These are phyloP conservation scores for Girardia tigrina DNA, from an alignment of 2,888 invertebrate genomes.

Conservation along the genomic window DNA sequence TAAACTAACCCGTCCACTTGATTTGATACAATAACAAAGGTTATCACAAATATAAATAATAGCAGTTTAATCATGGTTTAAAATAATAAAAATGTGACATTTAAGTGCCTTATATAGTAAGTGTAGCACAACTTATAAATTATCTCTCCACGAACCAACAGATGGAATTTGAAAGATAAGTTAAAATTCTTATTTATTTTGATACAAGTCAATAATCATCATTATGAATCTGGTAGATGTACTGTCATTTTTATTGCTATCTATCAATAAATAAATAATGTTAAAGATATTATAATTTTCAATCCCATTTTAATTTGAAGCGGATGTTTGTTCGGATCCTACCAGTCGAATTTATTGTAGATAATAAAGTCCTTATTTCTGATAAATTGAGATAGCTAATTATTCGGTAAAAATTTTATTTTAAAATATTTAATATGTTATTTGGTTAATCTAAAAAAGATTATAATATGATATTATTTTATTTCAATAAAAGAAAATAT, in stretches of 20 bases:
- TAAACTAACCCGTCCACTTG: background rate
- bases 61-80: background rate
- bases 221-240: background rate
- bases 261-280: background rate
- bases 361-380: no score
- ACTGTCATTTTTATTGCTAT: background rate
- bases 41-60: background rate
- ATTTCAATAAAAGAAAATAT: no score
- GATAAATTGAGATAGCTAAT: no score
- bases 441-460: no score
- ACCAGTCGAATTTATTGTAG: no score
- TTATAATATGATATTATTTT: no score
- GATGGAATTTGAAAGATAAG: background rate
- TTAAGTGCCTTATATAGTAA: no score
- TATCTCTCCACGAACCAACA: no score
- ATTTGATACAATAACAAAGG: background rate
- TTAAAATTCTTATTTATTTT: background rate
- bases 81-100: no score
- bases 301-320: background rate
- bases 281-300: background rate
- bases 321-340: conserved; percentile 12
- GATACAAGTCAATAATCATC: background rate
- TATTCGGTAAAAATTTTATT: no score
- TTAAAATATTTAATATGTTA: no score
- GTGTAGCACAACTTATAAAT: no score